Evolutionary conservation across 2,113 vertebrate species (phyloP).

Genomic region (Petrocephalus zakoni): DNA sequence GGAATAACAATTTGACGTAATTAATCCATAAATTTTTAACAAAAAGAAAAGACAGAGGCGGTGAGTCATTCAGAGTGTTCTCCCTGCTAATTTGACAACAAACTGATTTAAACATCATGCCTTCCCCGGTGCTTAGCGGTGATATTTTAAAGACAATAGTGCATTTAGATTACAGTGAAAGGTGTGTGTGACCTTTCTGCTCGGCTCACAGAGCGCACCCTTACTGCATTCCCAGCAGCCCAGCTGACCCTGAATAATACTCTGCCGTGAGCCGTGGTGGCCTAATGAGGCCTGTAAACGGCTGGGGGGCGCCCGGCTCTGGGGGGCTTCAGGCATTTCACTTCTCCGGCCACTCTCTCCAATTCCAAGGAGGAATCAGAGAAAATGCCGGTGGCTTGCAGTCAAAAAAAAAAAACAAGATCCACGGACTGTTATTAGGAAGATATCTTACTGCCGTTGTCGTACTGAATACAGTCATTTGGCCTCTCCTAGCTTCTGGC

Average conservation of each 20-base stretch:
- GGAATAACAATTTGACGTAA: not conserved
- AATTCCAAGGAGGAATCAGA: not conserved
- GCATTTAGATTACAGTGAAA: not conserved
- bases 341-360: not conserved
- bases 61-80: not conserved
- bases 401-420: not conserved
- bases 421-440: not conserved
- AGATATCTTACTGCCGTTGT: not conserved
- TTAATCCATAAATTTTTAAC: not conserved
- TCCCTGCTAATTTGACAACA: not conserved
- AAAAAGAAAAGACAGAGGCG: not conserved
- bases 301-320: not conserved
- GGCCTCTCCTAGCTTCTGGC: not conserved
- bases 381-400: not conserved
- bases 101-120: not conserved
- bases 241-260: constrained; percentile 21
- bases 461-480: not conserved
- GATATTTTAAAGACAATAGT: not conserved
- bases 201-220: not conserved
- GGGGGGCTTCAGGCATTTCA: not conserved
- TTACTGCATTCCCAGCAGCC: not conserved
- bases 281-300: constrained; percentile 1
- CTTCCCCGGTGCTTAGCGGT: not conserved
- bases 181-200: not conserved
- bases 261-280: not conserved